Base-by-base conservation (phyloP, 2,797 vertebrate genomes). In the Diplodus puntazzo region DNA sequence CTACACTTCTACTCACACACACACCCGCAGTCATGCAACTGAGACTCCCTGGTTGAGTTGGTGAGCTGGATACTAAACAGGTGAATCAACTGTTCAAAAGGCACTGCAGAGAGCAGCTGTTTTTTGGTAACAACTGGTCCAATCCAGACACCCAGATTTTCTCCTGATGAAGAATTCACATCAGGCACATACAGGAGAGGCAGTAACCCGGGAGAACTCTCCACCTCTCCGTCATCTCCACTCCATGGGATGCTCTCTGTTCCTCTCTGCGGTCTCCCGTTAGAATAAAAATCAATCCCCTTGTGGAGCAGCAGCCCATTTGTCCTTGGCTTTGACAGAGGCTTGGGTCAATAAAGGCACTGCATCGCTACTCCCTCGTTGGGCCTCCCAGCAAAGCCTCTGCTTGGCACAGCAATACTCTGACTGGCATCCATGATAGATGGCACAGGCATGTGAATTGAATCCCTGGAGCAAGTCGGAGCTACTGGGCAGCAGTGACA, bases 261-360 rank as follows among this genome's bases (percentile, higher is more conserved):
- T 90, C 87, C 75, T 71, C 88, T 87, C 78, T 42, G 69, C 73
- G 14, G 84, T 87, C 81, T 91, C 79, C 85, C 88, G 88, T 92
- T 91, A 81, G 83, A 87, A 87, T 68, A 76, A 89, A 93, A 94
- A 94, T 93, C 93, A 88, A 92, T 94, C 83, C 79, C 79, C 62
- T 59, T 21, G 27, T 87, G 84, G 79, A 91, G 91, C 86, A 79
- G 77, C 76, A 77, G 85, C 86, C 88, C 87, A 94, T 95, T 94
- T 93, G 93, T 95, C 90, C 92, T 91, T 89, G 87, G 80, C 91
- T 90, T 87, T 92, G 93, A 94, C 92, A 92, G 92, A 82, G 57
- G 83, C 78, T 61, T 60, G 88, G 91, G 92, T 95, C 95, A 95
- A 95, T 96, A 95, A 92, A 93, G 82, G 82, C 87, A 91, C 89